Percentiles rank a stretch among this genome's conserved stretches.
These are phyloP conservation scores for Mycteria americana DNA, from an alignment of 2,797 vertebrate genomes.

Conservation along the genomic window DNA sequence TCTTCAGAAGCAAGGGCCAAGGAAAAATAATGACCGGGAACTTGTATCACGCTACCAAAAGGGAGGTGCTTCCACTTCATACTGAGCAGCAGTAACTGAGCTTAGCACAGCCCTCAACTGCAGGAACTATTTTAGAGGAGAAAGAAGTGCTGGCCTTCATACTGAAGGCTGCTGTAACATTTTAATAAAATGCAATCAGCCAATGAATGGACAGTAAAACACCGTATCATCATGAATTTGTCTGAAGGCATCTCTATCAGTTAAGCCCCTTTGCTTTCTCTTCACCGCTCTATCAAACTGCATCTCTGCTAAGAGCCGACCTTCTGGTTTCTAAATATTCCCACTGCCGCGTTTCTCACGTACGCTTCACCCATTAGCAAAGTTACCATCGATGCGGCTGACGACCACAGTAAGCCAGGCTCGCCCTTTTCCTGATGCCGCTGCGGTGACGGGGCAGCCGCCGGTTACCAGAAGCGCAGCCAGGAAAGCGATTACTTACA, in stretches of 20 bases:
- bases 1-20: neutral
- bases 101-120: neutral
- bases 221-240: no score
- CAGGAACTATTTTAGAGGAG: neutral
- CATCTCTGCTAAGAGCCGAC: neutral
- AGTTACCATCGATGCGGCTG: accelerated
- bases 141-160: neutral
- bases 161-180: neutral
- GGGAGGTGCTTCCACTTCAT: neutral
- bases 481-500: neutral
- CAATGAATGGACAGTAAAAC: neutral
- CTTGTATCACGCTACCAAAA: no score
- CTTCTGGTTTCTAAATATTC: neutral
- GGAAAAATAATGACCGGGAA: neutral
- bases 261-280: neutral
- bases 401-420: accelerated
- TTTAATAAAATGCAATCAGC: neutral
- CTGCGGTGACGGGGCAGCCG: neutral
- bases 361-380: neutral
- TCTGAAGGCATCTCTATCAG: neutral
- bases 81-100: accelerated
- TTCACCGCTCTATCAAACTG: neutral
- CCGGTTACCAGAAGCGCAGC: no score
- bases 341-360: neutral
- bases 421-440: neutral